Evolutionary conservation across 2,888 invertebrate genomes (phyloP).

Genomic region (Drosophila antonietae): DNA sequence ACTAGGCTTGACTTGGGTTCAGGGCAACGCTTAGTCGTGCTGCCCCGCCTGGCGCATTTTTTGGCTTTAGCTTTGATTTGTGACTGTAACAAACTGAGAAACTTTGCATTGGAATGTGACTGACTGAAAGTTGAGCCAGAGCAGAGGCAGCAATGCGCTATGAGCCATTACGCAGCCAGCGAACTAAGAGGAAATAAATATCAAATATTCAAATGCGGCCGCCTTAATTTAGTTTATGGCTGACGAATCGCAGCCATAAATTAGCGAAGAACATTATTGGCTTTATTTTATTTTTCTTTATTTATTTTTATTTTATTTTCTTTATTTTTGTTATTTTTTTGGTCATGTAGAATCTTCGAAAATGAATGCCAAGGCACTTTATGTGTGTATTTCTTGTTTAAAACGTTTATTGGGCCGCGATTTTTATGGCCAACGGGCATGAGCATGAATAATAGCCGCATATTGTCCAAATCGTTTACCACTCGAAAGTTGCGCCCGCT

Average conservation of each 20-base stretch:
- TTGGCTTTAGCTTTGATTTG: not conserved
- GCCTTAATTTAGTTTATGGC: slow-evolving; percentile 68
- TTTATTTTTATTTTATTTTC: not conserved
- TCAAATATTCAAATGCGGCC: slow-evolving; percentile 64
- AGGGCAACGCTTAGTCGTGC: not conserved
- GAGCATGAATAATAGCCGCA: slow-evolving; percentile 65
- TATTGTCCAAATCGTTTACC: slow-evolving; percentile 69
- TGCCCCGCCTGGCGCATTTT: not conserved
- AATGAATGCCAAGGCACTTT: slow-evolving; percentile 61
- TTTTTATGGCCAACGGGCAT: slow-evolving; percentile 58
- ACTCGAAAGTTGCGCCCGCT: slow-evolving; percentile 32
- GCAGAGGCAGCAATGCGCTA: slow-evolving; percentile 9
- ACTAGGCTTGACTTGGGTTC: not conserved
- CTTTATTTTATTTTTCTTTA: slow-evolving; percentile 20
- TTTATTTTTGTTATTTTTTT: slow-evolving; percentile 26
- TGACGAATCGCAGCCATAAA: slow-evolving; percentile 48
- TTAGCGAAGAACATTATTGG: slow-evolving; percentile 64
- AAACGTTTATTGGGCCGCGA: slow-evolving; percentile 54
- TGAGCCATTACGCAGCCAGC: slow-evolving; percentile 65
- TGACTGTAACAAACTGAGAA: not conserved
- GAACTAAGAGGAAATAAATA: slow-evolving; percentile 47
- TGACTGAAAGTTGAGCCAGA: not conserved
- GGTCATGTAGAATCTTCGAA: slow-evolving; percentile 63
- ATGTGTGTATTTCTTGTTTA: slow-evolving; percentile 39
- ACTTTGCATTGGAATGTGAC: slow-evolving; percentile 17